A percentile compares a stretch with the other conserved stretches of the same genome.
Conservation (phyloP, 2,113 vertebrate genomes). For the Pangasianodon gigas region DNA sequence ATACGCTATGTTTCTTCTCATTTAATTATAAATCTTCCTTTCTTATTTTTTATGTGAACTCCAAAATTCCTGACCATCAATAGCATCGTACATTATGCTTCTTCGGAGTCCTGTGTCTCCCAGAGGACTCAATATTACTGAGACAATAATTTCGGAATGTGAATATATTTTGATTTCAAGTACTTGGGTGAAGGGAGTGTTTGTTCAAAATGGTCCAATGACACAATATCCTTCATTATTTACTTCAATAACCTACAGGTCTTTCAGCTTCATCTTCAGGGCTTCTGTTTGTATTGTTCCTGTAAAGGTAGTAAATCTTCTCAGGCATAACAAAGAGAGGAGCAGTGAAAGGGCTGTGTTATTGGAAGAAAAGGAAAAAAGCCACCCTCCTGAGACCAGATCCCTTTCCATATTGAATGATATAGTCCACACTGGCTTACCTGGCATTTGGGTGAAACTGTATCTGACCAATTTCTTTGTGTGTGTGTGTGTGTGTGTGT, state of each 20-base stretch:
- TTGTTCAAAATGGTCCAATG: slow-evolving; percentile 25
- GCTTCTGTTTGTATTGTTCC: not conserved
- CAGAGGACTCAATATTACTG: not conserved
- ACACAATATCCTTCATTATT: slow-evolving; percentile 24
- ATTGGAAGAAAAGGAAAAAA: slow-evolving; percentile 57
- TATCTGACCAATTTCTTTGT: slow-evolving; percentile 47
- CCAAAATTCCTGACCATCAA: not conserved
- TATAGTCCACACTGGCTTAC: slow-evolving; percentile 66
- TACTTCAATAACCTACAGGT: slow-evolving; percentile 48
- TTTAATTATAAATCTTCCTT: not conserved
- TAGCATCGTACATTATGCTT: not conserved
- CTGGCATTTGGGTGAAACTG: slow-evolving; percentile 61
- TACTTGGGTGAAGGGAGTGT: not conserved
- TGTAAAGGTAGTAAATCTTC: slow-evolving; percentile 62
- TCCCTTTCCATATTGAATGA: slow-evolving; percentile 72
- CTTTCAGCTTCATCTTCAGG: slow-evolving; percentile 10
- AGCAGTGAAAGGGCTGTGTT: slow-evolving; percentile 68
- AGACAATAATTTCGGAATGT: not conserved
- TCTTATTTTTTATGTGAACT: not conserved
- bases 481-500: slow-evolving; percentile 22
- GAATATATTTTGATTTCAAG: not conserved
- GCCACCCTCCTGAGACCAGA: slow-evolving; percentile 63
- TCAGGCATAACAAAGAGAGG: slow-evolving; percentile 75
- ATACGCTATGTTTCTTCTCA: not conserved
- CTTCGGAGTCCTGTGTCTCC: not conserved